A percentile compares a stretch with the other conserved stretches of the same genome.
phyloP scores from a whole-genome alignment of 2,113 vertebrate genomes.

The Scytalopus superciliaris region DNA sequence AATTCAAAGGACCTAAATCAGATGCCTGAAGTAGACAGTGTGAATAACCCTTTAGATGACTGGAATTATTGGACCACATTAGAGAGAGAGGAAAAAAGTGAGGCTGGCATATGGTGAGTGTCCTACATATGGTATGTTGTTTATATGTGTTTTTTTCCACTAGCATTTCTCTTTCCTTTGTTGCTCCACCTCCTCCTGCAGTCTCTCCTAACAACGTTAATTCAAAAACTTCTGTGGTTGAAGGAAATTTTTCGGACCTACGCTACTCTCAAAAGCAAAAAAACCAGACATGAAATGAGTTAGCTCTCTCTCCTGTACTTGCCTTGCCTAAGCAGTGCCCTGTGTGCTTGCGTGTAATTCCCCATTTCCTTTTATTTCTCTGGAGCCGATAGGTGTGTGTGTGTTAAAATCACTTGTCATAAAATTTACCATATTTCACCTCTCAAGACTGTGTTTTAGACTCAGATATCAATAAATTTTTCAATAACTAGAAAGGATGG shows the following conservation, averaged over 20 bases:
- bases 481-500: background rate
- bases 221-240: background rate
- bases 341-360: background rate
- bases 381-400: background rate
- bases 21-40: constrained; percentile 26
- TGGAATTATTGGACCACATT: constrained; percentile 49
- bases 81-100: constrained; percentile 31
- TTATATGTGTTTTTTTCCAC: constrained; percentile 44
- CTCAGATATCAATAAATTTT: background rate
- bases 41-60: constrained; percentile 5
- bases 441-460: background rate
- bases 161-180: constrained; percentile 57
- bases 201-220: background rate
- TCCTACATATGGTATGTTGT: constrained; percentile 55
- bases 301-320: background rate
- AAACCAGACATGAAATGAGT: background rate
- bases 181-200: constrained; percentile 36
- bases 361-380: background rate
- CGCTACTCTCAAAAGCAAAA: background rate
- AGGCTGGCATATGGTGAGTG: constrained; percentile 50
- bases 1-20: constrained; percentile 42
- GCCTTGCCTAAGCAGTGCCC: background rate
- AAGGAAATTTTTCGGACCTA: background rate
- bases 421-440: background rate
- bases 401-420: background rate